Evolutionary conservation across 2,113 vertebrate genomes (phyloP).

Genomic region (Pelecanus crispus): DNA sequence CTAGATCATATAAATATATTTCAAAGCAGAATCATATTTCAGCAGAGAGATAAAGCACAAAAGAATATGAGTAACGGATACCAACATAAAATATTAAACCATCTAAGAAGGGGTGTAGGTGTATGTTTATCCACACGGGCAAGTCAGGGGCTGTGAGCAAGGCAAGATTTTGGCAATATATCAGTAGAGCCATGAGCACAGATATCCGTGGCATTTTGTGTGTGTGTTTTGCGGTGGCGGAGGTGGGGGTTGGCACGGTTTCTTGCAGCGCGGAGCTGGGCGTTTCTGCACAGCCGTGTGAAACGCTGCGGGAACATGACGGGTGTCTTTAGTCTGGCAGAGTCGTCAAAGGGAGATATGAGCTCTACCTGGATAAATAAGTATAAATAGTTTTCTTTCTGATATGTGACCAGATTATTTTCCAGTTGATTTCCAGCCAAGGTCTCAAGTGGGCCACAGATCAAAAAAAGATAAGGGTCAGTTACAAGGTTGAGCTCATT

Average conservation of each 20-base stretch:
- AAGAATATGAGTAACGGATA: conserved; percentile 11
- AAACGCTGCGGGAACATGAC: neutral
- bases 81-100: conserved; percentile 30
- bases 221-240: neutral
- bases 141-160: neutral
- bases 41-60: conserved; percentile 29
- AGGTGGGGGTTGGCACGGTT: neutral
- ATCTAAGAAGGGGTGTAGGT: neutral
- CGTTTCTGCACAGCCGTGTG: neutral
- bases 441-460: conserved; percentile 81
- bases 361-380: conserved; percentile 71
- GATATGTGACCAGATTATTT: conserved; percentile 83
- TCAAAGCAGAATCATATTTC: conserved; percentile 58
- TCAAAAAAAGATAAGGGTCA: conserved; percentile 94
- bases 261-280: neutral
- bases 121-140: neutral
- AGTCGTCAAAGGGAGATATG: neutral
- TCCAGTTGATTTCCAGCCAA: conserved; percentile 82
- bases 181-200: neutral
- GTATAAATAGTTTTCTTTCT: conserved; percentile 79
- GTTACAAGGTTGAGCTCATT: conserved; percentile 90
- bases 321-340: neutral
- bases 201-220: neutral
- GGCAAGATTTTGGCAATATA: neutral
- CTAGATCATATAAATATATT: conserved; percentile 64